Evolutionary conservation across 2,888 invertebrate genomes (phyloP), one percentile per base, ranked within the genome.

Genomic region (Drosophila neonasuta): DNA sequence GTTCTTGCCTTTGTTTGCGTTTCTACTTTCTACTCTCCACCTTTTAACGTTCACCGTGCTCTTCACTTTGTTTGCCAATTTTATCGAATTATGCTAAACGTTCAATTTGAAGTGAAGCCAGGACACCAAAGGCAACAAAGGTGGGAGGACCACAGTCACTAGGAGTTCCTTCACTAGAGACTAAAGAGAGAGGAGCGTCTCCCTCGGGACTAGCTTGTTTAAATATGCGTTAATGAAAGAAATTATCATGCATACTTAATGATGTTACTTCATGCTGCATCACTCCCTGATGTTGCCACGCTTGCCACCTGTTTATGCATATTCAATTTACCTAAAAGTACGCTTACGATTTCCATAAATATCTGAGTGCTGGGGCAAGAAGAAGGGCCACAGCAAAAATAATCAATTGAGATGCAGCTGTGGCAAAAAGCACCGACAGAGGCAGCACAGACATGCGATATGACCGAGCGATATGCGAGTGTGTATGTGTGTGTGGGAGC

Each of bases 141-240:
- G 29, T 29, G 46, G 36, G 29, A 2, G 8, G 13, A n/a, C 13
- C 30, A 46, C 29, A 15, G 17, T 29, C 15, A 6, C 6, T 13
- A 24, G 24, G 24, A 24, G 24, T 24, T 24, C 10, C 41, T 11
- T 9, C 30, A 17, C 57, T 36, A 42, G 46, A 44, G 48, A 42
- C 56, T 56, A 39, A 0, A 20, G 20, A 20, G 20, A 20, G 20
- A 20, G 20, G 4, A 20, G 20, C 20, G 20, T 20, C 20, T 52
- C 46, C 44, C 10, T 15, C 2, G 44, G 64, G 52, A 52, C 44
- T 49, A 24, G 34, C 67, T 68, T 66, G 64, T 50, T 86, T 74
- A 81, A 83, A 81, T 79, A 81, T 86, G 86, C 79, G 74, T 81
- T 83, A 86, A 86, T 86, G 84, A 84, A 73, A 65, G 64, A 77